Evolutionary conservation across 1,140 invertebrate species (phyloP), one percentile per base, ranked within the genome.

Genomic region (Lethocerus indicus): DNA sequence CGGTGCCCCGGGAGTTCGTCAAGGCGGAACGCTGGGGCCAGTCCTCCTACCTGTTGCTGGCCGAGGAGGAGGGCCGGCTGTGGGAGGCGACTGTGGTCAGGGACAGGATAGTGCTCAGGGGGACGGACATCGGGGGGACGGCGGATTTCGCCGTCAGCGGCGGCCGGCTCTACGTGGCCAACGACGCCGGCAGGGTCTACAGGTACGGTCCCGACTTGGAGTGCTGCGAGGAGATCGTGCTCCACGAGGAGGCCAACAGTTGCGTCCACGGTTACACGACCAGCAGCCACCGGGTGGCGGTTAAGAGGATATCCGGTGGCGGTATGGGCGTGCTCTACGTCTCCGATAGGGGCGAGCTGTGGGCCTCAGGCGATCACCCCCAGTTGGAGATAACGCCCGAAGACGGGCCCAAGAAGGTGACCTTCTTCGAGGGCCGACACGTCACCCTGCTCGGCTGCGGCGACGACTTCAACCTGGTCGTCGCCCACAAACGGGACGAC

Each of bases 311-410:
- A 47, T 23, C 49, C 28, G 54, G 44, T 21, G 54, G 54, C 16
- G 45, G 40, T 16, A 55, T 49, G 48, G 71, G 73, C 6, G 64
- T 71, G 49, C 64, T 82, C 6, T 81, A 76, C 63, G 69, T 80
- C 21, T 78, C 76, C 27, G 74, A 76, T 55, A 71, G 65, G 63
- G 76, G 78, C 20, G 75, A 84, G 51, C 63, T 87, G 9, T 85
- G 81, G 81, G 78, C 74, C 1, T 79, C 72, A 55, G 83, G 83
- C 36, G 62, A 67, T 57, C 81, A 83, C 62, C 72, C 74, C 7
- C 76, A 83, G 59, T 72, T 84, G 49, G 72, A 75, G 18, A 69
- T 84, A 51, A 72, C 73, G 41, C 66, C 65, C 49, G 55, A 55
- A 48, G 68, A 64, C 57, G 52, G 44, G 16, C 78, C 81, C 49